phyloP scores from a whole-genome alignment of 2,113 vertebrate species.

The Phalacrocorax carbo region DNA sequence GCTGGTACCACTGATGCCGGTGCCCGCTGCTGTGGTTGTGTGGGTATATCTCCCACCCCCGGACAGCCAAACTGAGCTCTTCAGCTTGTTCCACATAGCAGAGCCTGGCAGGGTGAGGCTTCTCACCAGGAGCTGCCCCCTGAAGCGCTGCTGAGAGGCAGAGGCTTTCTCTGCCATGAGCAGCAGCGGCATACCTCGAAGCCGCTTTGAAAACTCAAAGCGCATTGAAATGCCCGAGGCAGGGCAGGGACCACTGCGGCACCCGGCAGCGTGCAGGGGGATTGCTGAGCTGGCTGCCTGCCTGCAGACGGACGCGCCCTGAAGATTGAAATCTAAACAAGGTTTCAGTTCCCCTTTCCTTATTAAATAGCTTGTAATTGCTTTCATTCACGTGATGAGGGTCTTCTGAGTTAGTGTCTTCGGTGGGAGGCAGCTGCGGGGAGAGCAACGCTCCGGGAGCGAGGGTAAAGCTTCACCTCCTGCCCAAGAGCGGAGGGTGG shows the following conservation, averaged over 20 bases:
- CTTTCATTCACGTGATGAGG: not conserved
- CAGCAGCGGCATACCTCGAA: not conserved
- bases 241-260: not conserved
- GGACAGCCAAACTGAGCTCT: not conserved
- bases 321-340: not conserved
- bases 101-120: not conserved
- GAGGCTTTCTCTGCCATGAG: not conserved
- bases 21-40: too few relatives aligned
- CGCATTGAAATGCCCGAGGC: rapidly evolving
- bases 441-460: too few relatives aligned
- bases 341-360: not conserved
- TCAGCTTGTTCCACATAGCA: not conserved
- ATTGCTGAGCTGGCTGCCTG: not conserved
- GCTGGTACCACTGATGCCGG: not conserved
- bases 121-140: not conserved
- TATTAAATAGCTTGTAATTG: not conserved
- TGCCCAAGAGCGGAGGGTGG: not conserved
- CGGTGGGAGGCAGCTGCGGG: not conserved
- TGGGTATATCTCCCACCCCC: too few relatives aligned
- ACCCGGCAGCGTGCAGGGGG: rapidly evolving
- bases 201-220: not conserved
- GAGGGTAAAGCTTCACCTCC: not conserved
- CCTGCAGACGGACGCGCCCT: not conserved
- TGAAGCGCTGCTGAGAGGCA: not conserved
- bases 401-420: not conserved